Evolutionary conservation across 2,113 vertebrate species (phyloP).

Genomic region (Hystrix brachyura): DNA sequence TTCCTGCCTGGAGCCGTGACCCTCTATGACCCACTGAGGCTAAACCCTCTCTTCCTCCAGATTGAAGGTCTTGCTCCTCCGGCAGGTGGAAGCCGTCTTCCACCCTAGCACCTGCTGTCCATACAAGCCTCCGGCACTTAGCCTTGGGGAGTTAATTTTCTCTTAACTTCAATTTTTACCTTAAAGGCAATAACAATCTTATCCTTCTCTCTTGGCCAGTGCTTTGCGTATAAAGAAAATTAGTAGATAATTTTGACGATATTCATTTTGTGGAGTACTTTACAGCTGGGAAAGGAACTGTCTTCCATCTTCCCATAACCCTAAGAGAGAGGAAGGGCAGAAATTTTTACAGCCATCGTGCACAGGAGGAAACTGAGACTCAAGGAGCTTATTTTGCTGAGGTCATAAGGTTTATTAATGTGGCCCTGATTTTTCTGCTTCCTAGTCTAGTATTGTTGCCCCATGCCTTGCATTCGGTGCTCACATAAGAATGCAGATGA

Average conservation of each 20-base stretch:
- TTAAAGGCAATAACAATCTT: not conserved
- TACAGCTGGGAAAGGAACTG: not conserved
- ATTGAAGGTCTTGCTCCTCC: not conserved
- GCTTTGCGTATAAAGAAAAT: not conserved
- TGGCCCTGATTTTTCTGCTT: not conserved
- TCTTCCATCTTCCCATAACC: not conserved
- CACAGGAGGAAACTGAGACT: constrained; percentile 5
- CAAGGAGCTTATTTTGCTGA: not conserved
- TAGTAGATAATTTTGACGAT: not conserved
- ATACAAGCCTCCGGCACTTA: not conserved
- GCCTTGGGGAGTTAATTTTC: not conserved
- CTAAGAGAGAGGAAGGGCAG: not conserved
- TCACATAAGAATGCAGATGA: not conserved
- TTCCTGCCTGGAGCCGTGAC: not conserved
- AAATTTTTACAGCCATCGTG: not conserved
- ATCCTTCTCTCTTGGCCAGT: not conserved
- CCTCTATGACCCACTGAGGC: not conserved
- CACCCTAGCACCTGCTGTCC: not conserved
- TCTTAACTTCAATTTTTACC: not conserved
- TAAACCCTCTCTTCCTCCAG: not conserved
- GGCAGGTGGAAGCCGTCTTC: not conserved
- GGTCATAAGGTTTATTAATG: not conserved
- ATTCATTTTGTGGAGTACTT: not conserved
- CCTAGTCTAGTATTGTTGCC: not conserved
- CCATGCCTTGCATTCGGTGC: not conserved